A percentile compares a stretch with the other conserved stretches of the same genome.
These are phyloP conservation scores for Ictalurus punctatus DNA, from an alignment of 2,113 vertebrate species.

Conservation along the genomic window DNA sequence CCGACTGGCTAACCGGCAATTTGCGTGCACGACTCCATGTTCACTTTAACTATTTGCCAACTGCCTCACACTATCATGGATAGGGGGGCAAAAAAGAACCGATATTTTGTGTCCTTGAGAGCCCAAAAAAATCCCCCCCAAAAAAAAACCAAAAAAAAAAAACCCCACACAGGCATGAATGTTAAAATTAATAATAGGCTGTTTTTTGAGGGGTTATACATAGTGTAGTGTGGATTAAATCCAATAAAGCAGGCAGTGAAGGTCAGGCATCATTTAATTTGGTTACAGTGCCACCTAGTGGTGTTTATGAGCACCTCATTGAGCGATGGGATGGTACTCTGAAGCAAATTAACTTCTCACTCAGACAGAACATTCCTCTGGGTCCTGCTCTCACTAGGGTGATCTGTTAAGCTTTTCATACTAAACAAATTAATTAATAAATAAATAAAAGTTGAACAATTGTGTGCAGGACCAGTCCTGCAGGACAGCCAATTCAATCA, in stretches of 20 bases:
- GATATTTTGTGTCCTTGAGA: neutral
- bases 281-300: constrained; percentile 74
- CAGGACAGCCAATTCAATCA: constrained; percentile 46
- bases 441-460: constrained; percentile 37
- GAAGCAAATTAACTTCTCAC: neutral
- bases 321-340: too few relatives aligned
- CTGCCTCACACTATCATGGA: neutral
- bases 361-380: neutral
- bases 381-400: neutral
- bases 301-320: constrained; percentile 19
- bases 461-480: constrained; percentile 28
- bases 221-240: neutral
- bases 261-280: constrained; percentile 28
- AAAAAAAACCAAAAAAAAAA: neutral
- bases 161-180: neutral
- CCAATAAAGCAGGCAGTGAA: neutral
- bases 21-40: neutral
- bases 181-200: neutral
- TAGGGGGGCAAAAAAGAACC: neutral
- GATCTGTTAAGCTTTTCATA: neutral
- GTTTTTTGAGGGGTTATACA: neutral
- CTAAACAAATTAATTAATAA: neutral
- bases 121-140: neutral
- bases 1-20: constrained; percentile 8
- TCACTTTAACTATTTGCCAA: neutral